Evolutionary conservation across 2,888 invertebrate species (phyloP), one percentile per base, ranked within the genome.

Genomic region (Sinhomidia bicolor): DNA sequence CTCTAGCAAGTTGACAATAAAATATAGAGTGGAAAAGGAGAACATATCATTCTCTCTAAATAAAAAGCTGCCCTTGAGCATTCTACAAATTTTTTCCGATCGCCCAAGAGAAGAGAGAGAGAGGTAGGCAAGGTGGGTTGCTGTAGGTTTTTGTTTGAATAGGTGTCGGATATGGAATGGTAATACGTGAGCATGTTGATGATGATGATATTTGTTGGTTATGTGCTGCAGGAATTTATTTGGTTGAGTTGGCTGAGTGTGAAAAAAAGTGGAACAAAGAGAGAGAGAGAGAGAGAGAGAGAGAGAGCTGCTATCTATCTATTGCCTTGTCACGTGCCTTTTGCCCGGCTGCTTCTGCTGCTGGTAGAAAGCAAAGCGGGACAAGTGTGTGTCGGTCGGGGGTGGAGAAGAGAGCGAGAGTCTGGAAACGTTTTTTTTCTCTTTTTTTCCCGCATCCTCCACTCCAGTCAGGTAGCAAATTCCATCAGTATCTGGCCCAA

Each of bases 381-480:
- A 86, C 79, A 86, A 80, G 80, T 79, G 68, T 86, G 51, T 14
- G 44, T 3, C 23, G 60, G 86, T 81, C n/a, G n/a, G n/a, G n/a
- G n/a, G n/a, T n/a, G n/a, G n/a, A n/a, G n/a, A n/a, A n/a, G n/a
- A n/a, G n/a, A n/a, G n/a, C n/a, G n/a, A n/a, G n/a, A n/a, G n/a
- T n/a, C n/a, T n/a, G 74, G 81, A 86, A 86, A 86, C 81, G 81
- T 74, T 81, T 81, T 80, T 36, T 36, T 36, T 36, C 36, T 86
- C 80, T 47, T 47, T 47, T n/a, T n/a, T 47, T 47, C n/a, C 10
- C 36, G 3, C 36, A 47, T 74, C 74, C 86, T 81, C 36, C 80
- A 86, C 86, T 86, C 68, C 81, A 86, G 86, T 86, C 86, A 86
- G 86, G 86, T 86, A 86, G 86, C 74, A 86, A 86, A 86, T 86